Evolutionary conservation across 1,140 invertebrate genomes (phyloP), one percentile per base, ranked within the genome.

Genomic region (Thalassaphorura encarpata): DNA sequence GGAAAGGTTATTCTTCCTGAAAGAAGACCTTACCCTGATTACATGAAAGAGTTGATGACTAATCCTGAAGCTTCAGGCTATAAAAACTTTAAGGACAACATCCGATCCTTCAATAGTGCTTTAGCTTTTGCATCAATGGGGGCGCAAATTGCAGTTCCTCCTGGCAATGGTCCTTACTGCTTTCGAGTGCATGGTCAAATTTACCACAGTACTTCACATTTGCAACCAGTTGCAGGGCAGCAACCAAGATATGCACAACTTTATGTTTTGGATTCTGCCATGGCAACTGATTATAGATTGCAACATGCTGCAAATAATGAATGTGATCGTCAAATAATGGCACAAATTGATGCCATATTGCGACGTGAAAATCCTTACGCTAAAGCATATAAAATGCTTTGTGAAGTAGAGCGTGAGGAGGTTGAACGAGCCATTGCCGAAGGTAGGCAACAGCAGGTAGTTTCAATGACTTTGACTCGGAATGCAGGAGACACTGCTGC

Each of bases 131-230:
- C 59, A 23, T 70, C 67, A n/a, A 62, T 69, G 41, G 67, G 66
- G 42, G 61, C 59, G 24, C 55, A 52, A 42, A 52, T 52, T 21
- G 39, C 36, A 1, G 19, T 43, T 18, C 36, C 27, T 13, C 31
- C 47, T 28, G 46, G 42, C 1, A 27, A 55, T 46, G 61, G 55
- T 13, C 54, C 61, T 1, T 64, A 64, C 24, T 63, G 63, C 19
- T 70, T 67, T 45, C 65, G 68, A 58, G 45, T 71, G 31, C 61
- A 69, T 52, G 69, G 69, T 15, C 66, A 69, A 59, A 58, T 70
- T 0, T 71, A 69, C 60, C 69, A 68, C 47, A n/a, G 47, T 48
- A 52, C 58, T 52, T 18, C 54, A 40, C 13, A 56, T 11, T 29
- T 60, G 4, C 50, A 49, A 53, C 49, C 51, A 50, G 1, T 4